These are phyloP conservation scores for Zaprionus lineosus DNA, from an alignment of 2,888 invertebrate species.

Conservation along the genomic window DNA sequence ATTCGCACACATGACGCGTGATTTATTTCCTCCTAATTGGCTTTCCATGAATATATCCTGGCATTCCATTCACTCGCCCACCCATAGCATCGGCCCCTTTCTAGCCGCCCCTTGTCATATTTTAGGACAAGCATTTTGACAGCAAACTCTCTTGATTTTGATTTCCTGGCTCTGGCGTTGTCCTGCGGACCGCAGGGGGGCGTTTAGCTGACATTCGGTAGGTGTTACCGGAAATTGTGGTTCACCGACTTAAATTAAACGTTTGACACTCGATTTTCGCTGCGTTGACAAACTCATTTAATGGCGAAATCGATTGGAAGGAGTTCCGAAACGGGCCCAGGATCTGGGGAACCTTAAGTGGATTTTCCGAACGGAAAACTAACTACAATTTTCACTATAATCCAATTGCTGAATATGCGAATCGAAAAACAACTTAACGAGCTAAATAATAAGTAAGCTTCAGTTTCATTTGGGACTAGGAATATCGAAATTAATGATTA, in stretches of 20 bases:
- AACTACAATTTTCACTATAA: too few relatives aligned
- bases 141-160: slow-evolving; percentile 72
- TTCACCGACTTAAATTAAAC: slow-evolving; percentile 63
- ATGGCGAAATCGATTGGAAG: slow-evolving; percentile 72
- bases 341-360: slow-evolving; percentile 47
- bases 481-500: too few relatives aligned
- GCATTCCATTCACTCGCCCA: slow-evolving; percentile 32
- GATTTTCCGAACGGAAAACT: too few relatives aligned
- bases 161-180: slow-evolving; percentile 42
- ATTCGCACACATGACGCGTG: slow-evolving; percentile 72
- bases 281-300: slow-evolving; percentile 68
- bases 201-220: slow-evolving; percentile 32
- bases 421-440: too few relatives aligned
- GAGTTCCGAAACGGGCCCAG: neutral
- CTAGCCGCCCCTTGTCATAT: slow-evolving; percentile 57
- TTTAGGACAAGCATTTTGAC: slow-evolving; percentile 64
- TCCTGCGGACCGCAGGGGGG: slow-evolving; percentile 29
- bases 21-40: slow-evolving; percentile 75
- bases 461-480: too few relatives aligned
- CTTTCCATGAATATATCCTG: slow-evolving; percentile 67
- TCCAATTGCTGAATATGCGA: too few relatives aligned
- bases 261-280: slow-evolving; percentile 41
- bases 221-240: slow-evolving; percentile 77
- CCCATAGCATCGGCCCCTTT: neutral
- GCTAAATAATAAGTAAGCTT: too few relatives aligned